These are phyloP conservation scores for Aplodontia rufa DNA, from an alignment of 2,113 vertebrate species.

Conservation along the genomic window DNA sequence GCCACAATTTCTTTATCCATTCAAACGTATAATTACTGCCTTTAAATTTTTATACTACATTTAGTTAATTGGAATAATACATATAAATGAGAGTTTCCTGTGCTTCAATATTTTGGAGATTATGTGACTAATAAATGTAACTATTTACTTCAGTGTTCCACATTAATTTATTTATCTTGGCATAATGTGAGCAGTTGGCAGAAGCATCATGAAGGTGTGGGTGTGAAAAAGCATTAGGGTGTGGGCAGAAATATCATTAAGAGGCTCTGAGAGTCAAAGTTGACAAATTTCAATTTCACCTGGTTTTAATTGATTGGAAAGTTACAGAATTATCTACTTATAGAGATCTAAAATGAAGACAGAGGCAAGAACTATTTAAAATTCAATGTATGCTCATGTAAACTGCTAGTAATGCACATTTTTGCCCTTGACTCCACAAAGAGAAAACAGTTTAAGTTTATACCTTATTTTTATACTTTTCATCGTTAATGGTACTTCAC, in stretches of 20 bases:
- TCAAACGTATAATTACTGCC: not conserved
- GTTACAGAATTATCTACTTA: not conserved
- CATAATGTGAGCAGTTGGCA: not conserved
- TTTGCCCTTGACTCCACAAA: not conserved
- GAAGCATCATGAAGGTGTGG: not conserved
- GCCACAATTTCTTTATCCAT: too few relatives aligned
- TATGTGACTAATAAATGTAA: not conserved
- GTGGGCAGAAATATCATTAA: not conserved
- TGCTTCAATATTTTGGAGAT: not conserved
- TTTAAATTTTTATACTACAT: not conserved
- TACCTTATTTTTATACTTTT: not conserved
- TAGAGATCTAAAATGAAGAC: not conserved
- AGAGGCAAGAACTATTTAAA: not conserved
- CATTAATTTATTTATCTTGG: not conserved
- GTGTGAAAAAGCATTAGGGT: not conserved
- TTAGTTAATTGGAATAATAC: not conserved
- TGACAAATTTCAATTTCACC: not conserved
- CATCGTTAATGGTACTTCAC: not conserved
- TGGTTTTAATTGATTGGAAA: not conserved
- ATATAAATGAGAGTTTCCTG: not conserved
- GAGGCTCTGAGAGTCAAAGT: not conserved
- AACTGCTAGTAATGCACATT: not conserved
- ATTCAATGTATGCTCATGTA: not conserved
- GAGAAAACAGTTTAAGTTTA: not conserved
- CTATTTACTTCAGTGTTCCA: not conserved